These are phyloP conservation scores for Melinopterus prodromus DNA, from an alignment of 2,888 invertebrate species.

Conservation along the genomic window DNA sequence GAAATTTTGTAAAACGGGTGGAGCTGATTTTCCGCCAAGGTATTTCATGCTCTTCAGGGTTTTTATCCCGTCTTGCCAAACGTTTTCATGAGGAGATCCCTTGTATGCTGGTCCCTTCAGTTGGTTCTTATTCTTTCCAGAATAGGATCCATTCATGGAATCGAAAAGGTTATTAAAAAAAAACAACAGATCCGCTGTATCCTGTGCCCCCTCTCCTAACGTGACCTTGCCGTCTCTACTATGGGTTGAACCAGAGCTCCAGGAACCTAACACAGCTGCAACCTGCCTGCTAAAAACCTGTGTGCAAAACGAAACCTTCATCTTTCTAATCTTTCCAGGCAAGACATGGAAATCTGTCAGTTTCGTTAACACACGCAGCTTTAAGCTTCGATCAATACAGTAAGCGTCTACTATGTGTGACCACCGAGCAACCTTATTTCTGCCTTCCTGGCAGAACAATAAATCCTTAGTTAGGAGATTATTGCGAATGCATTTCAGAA, in stretches of 20 bases:
- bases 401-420: conserved; percentile 38
- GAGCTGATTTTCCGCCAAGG: too few species aligned
- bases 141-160: conserved; percentile 21
- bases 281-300: conserved; percentile 5
- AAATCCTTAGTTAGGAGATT: conserved; percentile 37
- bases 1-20: too few species aligned
- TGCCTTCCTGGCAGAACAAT: conserved; percentile 14
- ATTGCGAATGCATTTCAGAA: conserved; percentile 38
- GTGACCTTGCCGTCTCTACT: neutral
- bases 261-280: neutral
- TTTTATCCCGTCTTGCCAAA: neutral
- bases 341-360: neutral
- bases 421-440: conserved; percentile 32
- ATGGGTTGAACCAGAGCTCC: neutral
- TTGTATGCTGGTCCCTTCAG: neutral
- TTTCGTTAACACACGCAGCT: conserved; percentile 23
- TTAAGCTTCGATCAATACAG: conserved; percentile 35
- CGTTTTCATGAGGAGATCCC: neutral
- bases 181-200: conserved; percentile 27
- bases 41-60: neutral
- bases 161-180: conserved; percentile 32
- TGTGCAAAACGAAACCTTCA: neutral
- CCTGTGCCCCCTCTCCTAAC: neutral
- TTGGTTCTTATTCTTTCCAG: neutral
- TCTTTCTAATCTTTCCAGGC: neutral